phyloP scores from a whole-genome alignment of 2,888 invertebrate species.

The Oxyteleia sp. region DNA sequence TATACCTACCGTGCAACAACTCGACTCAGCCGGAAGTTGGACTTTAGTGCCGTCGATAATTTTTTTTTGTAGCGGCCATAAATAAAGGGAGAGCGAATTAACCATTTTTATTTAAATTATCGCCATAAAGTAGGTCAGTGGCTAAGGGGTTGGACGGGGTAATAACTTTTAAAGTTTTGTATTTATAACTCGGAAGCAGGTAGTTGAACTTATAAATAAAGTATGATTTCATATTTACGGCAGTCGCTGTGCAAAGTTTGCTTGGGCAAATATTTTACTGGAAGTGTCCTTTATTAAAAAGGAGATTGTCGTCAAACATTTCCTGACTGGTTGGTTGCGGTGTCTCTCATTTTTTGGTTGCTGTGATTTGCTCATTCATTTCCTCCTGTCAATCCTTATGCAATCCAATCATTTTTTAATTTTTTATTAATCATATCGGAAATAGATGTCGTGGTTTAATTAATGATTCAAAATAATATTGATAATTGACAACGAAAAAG shows the following conservation, averaged over 20 bases:
- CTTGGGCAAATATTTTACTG: too few species aligned
- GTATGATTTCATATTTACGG: constrained; percentile 23
- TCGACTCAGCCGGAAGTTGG: constrained; percentile 31
- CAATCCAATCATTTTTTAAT: too few species aligned
- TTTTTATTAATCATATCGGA: too few species aligned
- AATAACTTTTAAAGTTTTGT: constrained; percentile 8
- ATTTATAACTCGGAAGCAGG: neutral
- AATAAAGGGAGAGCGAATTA: constrained; percentile 21
- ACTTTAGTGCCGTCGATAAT: constrained; percentile 28
- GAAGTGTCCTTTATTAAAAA: too few species aligned
- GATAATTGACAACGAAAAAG: too few species aligned
- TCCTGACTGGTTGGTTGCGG: too few species aligned
- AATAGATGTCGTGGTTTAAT: too few species aligned
- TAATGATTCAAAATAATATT: too few species aligned
- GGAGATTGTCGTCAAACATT: too few species aligned
- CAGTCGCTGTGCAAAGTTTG: neutral
- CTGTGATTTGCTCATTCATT: too few species aligned
- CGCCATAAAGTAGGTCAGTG: constrained; percentile 16
- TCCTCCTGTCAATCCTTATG: too few species aligned
- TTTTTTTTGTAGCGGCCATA: constrained; percentile 34
- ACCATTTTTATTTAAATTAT: constrained; percentile 19
- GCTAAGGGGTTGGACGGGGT: constrained; percentile 4
- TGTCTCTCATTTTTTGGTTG: too few species aligned
- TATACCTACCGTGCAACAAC: constrained; percentile 9
- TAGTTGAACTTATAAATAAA: constrained; percentile 25